Base-by-base conservation (phyloP, 2,797 vertebrate genomes). In the Harpagifer antarcticus region DNA sequence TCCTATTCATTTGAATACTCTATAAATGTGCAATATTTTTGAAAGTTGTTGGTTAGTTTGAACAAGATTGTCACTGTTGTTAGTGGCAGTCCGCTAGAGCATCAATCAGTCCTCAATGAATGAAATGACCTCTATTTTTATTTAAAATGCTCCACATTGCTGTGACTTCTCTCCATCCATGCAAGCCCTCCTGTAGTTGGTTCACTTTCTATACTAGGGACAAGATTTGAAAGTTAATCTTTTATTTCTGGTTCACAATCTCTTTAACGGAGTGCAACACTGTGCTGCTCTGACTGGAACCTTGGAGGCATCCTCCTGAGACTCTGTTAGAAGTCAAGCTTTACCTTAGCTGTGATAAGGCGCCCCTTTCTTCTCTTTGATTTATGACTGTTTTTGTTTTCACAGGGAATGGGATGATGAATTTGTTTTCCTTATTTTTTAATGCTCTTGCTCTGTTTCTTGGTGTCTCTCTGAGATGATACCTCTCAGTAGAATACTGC, bases 351-450 rank as follows among this genome's bases (percentile, higher is more conserved):
- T 83, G 83, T 90, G 90, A 94, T 93, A 93, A 95, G 91, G 80
- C 37, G 76, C 74, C 88, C 94, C 91, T 89, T 94, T 93, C 91
- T 93, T 94, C 91, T 92, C 77, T 82, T 81, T 94, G 93, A 94
- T 93, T 94, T 93, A 94, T 94, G 89, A 85, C 88, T 91, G 89
- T 91, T 93, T 94, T 92, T 92, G 83, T 93, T 94, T 37, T 93
- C 81, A 79, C 73, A 52, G 72, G 86, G 86, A 91, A 88, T 75
- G 71, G 84, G 68, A 90, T 92, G 90, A 94, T 94, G 78, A 93
- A 94, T 93, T 90, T 92, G 90, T 91, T 91, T 94, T 88, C 72
- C 77, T 63, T 75, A 56, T 86, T 88, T 88, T 85, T 90, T 88
- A 82, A 88, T 91, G 84, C 74, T 79, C 61, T 83, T 20, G 6